Base-by-base conservation (phyloP, 2,888 invertebrate genomes). In the Nysson spinosus region DNA sequence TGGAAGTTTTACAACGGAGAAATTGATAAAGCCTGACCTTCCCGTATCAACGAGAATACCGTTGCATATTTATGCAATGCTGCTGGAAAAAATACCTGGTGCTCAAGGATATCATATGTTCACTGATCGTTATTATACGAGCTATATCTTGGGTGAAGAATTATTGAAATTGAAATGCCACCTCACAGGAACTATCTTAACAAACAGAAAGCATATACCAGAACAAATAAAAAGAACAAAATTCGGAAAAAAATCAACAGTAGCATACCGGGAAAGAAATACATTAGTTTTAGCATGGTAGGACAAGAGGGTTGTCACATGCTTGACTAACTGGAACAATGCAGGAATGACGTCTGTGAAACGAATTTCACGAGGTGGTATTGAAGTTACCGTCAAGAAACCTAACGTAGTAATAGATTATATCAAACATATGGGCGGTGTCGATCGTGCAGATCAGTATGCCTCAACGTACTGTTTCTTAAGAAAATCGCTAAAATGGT, bases 1-100 rank as follows among this genome's bases (percentile, higher is more conserved):
- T 57, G 69, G 71, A 55, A 57, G 43, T 30, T 37, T 67, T 14
- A 75, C 71, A 16, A 66, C 64, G n/a, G 52, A 71, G 14, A 26
- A 35, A 28, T 49, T 71, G 17, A 37, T 65, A 6, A 49, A 54
- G 44, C 62, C 72, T 9, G 67, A 74, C 14, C 46, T 73, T 20
- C 57, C 70, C 1, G 26, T 74, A 14, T 63, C 51, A 16, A 56
- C 68, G 6, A 61, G 72, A 55, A 74, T 69, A 26, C 55, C 62
- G 11, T 11, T 73, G 32, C 65, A 47, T 16, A 22, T 55, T 20
- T 55, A 55, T 28, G 16, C 26, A 28, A 47, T 47, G 46, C 19
- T 40, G 39, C 30, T 20, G 42, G 35, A 24, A 28, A 28, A 37
- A 44, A 1, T 54, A 20, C 54, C 28, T 14, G 54, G 54, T 54